phyloP scores from a whole-genome alignment of 2,888 invertebrate genomes.

The Drosophila multiciliata region DNA sequence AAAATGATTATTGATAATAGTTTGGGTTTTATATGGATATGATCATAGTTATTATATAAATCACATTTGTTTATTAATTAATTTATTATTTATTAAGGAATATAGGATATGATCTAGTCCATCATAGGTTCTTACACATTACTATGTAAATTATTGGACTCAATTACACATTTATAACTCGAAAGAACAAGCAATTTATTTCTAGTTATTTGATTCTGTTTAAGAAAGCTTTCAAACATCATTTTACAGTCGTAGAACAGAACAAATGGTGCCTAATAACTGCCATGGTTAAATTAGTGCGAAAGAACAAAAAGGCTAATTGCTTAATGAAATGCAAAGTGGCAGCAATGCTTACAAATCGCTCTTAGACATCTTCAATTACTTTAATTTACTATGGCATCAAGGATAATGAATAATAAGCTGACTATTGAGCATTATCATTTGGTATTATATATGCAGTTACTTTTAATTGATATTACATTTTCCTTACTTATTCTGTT shows the following conservation, averaged over 20 bases:
- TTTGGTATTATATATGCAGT: background rate
- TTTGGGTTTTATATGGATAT: background rate
- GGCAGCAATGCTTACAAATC: conserved; percentile 1
- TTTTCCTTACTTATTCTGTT: background rate
- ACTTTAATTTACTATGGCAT: background rate
- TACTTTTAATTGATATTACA: background rate
- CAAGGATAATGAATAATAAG: conserved; percentile 1
- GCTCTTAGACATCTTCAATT: background rate
- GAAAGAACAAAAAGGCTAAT: conserved; percentile 3
- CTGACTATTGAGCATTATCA: background rate
- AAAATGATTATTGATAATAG: background rate
- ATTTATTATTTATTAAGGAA: no score
- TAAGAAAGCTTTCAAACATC: background rate
- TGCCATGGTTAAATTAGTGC: background rate
- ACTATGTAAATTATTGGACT: conserved; percentile 1
- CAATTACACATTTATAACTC: conserved; percentile 25
- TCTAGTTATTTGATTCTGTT: background rate
- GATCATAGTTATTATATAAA: background rate
- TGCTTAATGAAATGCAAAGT: conserved; percentile 14
- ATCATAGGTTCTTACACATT: background rate
- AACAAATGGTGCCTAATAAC: background rate
- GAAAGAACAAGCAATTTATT: conserved; percentile 1
- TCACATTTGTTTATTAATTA: background rate
- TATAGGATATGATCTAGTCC: background rate
- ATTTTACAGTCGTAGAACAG: background rate